Conservation (phyloP, 1,140 invertebrate species). For the Physella acuta region DNA sequence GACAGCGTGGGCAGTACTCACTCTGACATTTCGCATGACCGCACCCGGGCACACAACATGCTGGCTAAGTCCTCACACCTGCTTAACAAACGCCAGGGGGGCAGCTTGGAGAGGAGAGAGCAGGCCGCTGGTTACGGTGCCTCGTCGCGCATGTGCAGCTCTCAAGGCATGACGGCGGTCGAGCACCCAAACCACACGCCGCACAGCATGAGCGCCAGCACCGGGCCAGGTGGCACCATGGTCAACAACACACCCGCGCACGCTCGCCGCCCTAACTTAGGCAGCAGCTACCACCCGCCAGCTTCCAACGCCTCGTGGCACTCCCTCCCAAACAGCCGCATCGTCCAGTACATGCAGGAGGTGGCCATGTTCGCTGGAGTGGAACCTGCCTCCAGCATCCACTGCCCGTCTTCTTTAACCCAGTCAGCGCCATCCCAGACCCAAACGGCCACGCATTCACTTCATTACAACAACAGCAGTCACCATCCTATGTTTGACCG, state of each 20-base stretch:
- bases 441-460: neutral
- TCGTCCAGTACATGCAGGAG: constrained; percentile 57
- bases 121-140: neutral
- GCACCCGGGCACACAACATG: constrained; percentile 40
- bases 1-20: constrained; percentile 62
- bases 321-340: constrained; percentile 40
- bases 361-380: constrained; percentile 53
- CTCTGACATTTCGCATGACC: constrained; percentile 61
- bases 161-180: neutral
- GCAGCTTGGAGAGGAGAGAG: constrained; percentile 45
- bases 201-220: neutral
- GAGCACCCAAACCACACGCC: neutral
- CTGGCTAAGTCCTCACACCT: constrained; percentile 36
- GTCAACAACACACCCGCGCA: constrained; percentile 20
- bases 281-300: neutral
- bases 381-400: constrained; percentile 27
- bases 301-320: neutral
- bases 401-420: constrained; percentile 10
- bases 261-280: neutral
- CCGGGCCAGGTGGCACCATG: neutral
- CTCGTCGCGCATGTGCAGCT: neutral
- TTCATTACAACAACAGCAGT: neutral
- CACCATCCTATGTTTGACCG: constrained; percentile 13
- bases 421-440: constrained; percentile 8
- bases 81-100: constrained; percentile 39